These are phyloP conservation scores for Agrochola lychnidis DNA, from an alignment of 2,888 invertebrate species.

Conservation along the genomic window DNA sequence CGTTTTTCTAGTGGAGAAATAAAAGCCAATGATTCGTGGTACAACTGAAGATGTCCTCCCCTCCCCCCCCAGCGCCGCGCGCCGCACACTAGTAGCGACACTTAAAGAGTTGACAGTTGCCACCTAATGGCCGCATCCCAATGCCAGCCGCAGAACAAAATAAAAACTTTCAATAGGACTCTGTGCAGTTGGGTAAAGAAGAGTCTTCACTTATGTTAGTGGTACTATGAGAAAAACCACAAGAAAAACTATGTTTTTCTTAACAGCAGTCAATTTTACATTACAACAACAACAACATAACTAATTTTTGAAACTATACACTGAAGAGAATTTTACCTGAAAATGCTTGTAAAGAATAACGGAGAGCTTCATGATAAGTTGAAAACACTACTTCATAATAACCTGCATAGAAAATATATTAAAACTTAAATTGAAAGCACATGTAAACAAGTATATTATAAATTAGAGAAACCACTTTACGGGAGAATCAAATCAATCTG, in stretches of 20 bases:
- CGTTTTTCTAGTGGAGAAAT: slow-evolving; percentile 36
- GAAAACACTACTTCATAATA: background rate
- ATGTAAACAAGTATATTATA: background rate
- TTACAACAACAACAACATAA: too few relatives aligned
- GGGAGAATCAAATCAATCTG: too few relatives aligned
- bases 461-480: background rate
- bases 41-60: slow-evolving; percentile 38
- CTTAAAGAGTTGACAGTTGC: slow-evolving; percentile 66
- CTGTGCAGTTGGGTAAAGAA: background rate
- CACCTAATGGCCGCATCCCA: slow-evolving; percentile 68
- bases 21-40: slow-evolving; percentile 69
- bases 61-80: background rate
- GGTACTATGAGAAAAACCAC: background rate
- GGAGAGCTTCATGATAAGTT: background rate
- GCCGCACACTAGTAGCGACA: slow-evolving; percentile 38
- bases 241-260: background rate
- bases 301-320: background rate
- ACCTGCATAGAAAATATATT: background rate
- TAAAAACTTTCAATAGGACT: slow-evolving; percentile 4
- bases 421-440: too few relatives aligned
- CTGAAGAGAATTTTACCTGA: too few relatives aligned
- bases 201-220: background rate
- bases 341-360: background rate
- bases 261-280: background rate
- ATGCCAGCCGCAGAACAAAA: slow-evolving; percentile 44